These are phyloP conservation scores for Platycheirus rosarum DNA, from an alignment of 2,888 invertebrate species.

Conservation along the genomic window DNA sequence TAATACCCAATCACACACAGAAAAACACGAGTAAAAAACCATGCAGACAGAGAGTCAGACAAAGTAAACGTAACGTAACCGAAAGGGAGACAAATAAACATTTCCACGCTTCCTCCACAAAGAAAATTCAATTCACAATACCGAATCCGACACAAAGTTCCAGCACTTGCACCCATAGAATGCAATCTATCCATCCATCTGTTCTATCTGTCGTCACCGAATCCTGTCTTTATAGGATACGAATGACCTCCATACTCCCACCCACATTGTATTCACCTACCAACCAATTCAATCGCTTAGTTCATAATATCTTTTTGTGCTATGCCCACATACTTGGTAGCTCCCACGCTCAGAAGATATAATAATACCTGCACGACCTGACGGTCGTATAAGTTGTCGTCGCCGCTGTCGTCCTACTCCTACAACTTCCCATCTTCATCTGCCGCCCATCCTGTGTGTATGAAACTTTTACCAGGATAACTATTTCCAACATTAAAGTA, in stretches of 20 bases:
- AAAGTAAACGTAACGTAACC: neutral
- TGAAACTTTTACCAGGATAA: conserved; percentile 40
- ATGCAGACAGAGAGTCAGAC: conserved; percentile 40
- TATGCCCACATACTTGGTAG: neutral
- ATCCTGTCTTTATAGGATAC: conserved; percentile 38
- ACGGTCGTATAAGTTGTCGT: conserved; percentile 32
- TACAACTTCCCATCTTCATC: neutral
- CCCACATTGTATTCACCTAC: conserved; percentile 15
- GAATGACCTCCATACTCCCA: conserved; percentile 6
- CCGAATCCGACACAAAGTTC: conserved; percentile 62
- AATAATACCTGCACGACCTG: conserved; percentile 42
- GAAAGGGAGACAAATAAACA: conserved; percentile 4
- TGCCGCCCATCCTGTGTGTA: conserved; percentile 5
- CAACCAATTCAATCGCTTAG: conserved; percentile 40
- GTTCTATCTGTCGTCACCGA: conserved; percentile 56
- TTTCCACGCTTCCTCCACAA: conserved; percentile 41
- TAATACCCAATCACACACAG: conserved; percentile 43
- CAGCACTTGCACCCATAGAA: conserved; percentile 55
- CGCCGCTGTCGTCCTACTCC: neutral
- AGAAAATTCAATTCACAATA: conserved; percentile 63
- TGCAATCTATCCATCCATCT: conserved; percentile 64
- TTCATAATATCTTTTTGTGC: conserved; percentile 38
- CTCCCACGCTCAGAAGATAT: conserved; percentile 33
- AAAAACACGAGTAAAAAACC: neutral
- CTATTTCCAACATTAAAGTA: conserved; percentile 57